phyloP scores from a whole-genome alignment of 2,888 invertebrate genomes.

The Aspidiotus destructor region DNA sequence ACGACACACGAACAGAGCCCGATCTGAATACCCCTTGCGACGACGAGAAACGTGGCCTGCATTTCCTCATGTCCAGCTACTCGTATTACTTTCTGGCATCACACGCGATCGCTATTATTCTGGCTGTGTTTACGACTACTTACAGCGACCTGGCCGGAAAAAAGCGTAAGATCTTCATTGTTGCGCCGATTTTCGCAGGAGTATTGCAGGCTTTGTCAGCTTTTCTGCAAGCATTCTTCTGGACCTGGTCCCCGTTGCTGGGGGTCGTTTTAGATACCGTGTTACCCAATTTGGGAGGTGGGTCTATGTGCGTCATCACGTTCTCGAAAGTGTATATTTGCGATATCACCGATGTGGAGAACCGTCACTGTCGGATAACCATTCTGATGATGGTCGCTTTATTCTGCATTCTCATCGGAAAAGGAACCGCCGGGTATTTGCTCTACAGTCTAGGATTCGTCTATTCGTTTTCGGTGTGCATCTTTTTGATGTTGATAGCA shows the following conservation, averaged over 20 bases:
- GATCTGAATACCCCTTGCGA: constrained; percentile 14
- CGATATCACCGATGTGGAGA: constrained; percentile 3
- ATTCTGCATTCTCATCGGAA: constrained; percentile 23
- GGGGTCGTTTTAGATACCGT: constrained; percentile 29
- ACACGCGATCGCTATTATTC: background rate
- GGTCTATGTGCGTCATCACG: background rate
- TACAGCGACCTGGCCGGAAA: constrained; percentile 26
- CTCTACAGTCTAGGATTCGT: constrained; percentile 31
- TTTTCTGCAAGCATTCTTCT: constrained; percentile 36
- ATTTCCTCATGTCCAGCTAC: background rate
- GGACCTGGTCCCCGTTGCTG: constrained; percentile 36
- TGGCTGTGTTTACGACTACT: background rate
- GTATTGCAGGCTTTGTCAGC: constrained; percentile 35
- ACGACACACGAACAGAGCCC: background rate
- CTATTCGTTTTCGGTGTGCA: constrained; percentile 18
- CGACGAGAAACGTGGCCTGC: background rate
- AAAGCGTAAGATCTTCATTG: constrained; percentile 35
- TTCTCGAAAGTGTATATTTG: constrained; percentile 1
- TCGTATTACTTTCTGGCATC: background rate
- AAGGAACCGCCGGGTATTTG: constrained; percentile 33
- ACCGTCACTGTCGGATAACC: constrained; percentile 7
- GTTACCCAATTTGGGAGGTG: background rate
- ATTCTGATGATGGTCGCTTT: constrained; percentile 12
- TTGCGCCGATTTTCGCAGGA: constrained; percentile 36
- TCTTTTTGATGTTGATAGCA: background rate